phyloP scores from a whole-genome alignment of 2,113 vertebrate genomes.

The Mastomys natalensis region DNA sequence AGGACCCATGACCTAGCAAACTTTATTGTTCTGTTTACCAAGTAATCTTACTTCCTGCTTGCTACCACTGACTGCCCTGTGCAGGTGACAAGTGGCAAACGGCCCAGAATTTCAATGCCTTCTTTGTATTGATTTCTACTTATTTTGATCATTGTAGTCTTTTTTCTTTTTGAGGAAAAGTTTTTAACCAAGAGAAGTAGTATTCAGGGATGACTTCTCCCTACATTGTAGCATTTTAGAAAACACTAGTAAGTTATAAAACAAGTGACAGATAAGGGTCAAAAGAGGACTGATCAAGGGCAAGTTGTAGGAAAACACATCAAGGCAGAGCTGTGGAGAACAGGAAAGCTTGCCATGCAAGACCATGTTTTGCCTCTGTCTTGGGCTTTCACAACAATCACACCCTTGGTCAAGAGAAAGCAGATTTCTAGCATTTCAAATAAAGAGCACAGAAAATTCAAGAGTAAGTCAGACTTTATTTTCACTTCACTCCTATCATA shows the following conservation, averaged over 20 bases:
- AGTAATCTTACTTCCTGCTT: conserved; percentile 20
- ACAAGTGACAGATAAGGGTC: conserved; percentile 70
- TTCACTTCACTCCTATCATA: conserved; percentile 3
- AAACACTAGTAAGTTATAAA: conserved; percentile 60
- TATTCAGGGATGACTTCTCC: conserved; percentile 53
- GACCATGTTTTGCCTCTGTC: background rate
- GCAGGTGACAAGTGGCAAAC: conserved; percentile 65
- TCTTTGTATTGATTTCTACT: conserved; percentile 77
- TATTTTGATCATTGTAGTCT: conserved; percentile 74
- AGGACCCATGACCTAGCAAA: background rate
- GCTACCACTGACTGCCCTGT: background rate
- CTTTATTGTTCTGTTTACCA: background rate
- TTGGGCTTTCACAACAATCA: background rate
- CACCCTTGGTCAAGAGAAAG: conserved; percentile 17
- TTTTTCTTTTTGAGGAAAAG: conserved; percentile 69
- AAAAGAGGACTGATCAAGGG: conserved; percentile 58
- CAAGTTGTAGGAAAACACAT: conserved; percentile 55
- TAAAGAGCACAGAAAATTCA: background rate
- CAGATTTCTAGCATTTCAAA: conserved; percentile 33
- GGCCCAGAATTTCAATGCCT: conserved; percentile 70
- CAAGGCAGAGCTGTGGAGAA: conserved; percentile 34
- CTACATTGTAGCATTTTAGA: conserved; percentile 68
- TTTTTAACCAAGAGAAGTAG: conserved; percentile 68
- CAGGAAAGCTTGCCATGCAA: background rate
- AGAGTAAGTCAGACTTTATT: background rate